Evolutionary conservation across 2,888 invertebrate genomes (phyloP).

Genomic region (Tiliacea citrago): DNA sequence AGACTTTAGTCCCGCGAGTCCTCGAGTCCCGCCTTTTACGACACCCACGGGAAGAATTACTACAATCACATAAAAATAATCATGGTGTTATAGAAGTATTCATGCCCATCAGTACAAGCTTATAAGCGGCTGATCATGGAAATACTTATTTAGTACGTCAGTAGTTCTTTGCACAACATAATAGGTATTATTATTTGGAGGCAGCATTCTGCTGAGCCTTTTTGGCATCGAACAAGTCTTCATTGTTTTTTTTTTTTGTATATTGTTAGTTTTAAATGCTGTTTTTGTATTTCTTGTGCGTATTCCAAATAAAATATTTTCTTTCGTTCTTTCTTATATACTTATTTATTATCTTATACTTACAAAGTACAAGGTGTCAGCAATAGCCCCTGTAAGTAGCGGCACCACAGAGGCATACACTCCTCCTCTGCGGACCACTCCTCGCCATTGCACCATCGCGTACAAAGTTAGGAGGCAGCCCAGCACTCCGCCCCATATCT

Average conservation of each 20-base stretch:
- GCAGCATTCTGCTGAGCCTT: too few species aligned
- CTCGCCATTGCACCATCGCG: slow-evolving; percentile 81
- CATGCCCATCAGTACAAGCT: background rate
- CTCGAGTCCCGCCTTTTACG: too few species aligned
- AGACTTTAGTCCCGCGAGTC: too few species aligned
- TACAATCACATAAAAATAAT: background rate
- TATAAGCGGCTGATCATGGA: background rate
- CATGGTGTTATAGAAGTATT: background rate
- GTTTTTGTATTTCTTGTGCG: too few species aligned
- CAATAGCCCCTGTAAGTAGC: slow-evolving; percentile 73
- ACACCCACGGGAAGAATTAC: too few species aligned
- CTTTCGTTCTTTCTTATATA: too few species aligned
- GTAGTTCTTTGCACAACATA: background rate
- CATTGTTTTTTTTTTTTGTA: too few species aligned
- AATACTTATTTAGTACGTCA: background rate
- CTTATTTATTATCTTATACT: too few species aligned
- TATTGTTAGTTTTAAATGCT: too few species aligned
- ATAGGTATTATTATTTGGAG: too few species aligned
- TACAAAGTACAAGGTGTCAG: slow-evolving; percentile 85
- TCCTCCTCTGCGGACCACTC: slow-evolving; percentile 79
- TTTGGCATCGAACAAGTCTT: too few species aligned
- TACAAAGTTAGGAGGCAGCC: slow-evolving; percentile 76
- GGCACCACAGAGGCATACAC: slow-evolving; percentile 74
- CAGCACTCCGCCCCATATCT: slow-evolving; percentile 84
- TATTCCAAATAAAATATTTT: too few species aligned